phyloP scores from a whole-genome alignment of 2,797 vertebrate species.

The Trachurus trachurus region DNA sequence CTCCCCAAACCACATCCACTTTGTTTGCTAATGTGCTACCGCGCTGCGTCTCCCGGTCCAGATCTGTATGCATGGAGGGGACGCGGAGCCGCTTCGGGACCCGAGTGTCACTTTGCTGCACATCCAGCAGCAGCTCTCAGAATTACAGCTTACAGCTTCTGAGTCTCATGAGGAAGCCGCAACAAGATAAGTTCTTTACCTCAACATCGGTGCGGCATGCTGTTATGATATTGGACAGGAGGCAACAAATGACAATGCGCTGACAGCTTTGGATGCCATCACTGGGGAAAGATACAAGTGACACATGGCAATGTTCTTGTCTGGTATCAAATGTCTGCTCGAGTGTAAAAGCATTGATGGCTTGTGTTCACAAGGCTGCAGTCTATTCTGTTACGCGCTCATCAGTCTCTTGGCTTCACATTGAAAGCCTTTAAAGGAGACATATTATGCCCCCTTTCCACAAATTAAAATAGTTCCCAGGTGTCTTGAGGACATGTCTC shows the following conservation, averaged over 20 bases:
- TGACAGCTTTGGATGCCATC: conserved; percentile 30
- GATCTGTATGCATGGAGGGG: conserved; percentile 68
- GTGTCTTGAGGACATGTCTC: too few relatives aligned
- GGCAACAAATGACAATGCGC: conserved; percentile 31
- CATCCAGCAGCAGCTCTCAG: conserved; percentile 60
- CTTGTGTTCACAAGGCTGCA: conserved; percentile 7
- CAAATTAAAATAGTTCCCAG: too few relatives aligned
- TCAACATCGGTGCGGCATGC: conserved; percentile 59
- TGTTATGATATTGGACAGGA: conserved; percentile 38
- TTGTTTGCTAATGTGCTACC: conserved; percentile 61
- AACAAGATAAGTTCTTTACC: conserved; percentile 71
- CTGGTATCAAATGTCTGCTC: conserved; percentile 46
- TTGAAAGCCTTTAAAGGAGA: conserved; percentile 8
- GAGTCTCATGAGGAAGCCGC: conserved; percentile 51
- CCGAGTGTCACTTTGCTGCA: conserved; percentile 57
- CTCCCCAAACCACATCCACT: conserved; percentile 41
- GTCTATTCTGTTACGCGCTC: conserved; percentile 31
- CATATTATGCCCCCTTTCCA: too few relatives aligned
- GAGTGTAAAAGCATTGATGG: conserved; percentile 50
- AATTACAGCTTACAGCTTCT: conserved; percentile 66
- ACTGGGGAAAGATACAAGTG: conserved; percentile 33
- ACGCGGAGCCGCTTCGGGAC: conserved; percentile 43
- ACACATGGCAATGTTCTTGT: conserved; percentile 45
- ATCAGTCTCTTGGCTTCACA: conserved; percentile 43
- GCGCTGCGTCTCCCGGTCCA: neutral